Evolutionary conservation across 2,113 vertebrate species (phyloP), one percentile per base, ranked within the genome.

Genomic region (Oreotrochilus melanogaster): DNA sequence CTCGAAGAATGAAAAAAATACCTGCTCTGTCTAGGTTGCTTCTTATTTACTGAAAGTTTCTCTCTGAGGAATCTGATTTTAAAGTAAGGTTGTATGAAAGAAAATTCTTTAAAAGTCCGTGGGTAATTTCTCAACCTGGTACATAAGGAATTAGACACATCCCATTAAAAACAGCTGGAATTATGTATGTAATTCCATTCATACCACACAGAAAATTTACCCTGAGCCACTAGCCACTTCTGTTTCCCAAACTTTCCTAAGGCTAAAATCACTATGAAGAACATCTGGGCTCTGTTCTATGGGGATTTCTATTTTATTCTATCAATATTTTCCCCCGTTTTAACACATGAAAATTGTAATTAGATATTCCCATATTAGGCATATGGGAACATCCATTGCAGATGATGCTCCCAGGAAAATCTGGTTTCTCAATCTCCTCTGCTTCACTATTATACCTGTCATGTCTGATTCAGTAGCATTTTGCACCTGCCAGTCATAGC

Each of bases 311-410:
- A 16, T 92, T 96, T 95, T 95, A 97, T 95, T 92, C 84, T 92
- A 78, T 91, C 91, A 89, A 95, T 93, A 82, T 87, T 93, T 95
- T 95, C 50, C 57, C 61, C 72, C 7, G 0, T 92, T 97, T 92
- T 93, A 93, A 85, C 78, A 92, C 78, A 95, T 83, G 62, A 96
- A 89, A 95, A 88, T 85, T 93, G 71, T 86, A 93, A 96, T 94
- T 93, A 96, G 81, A 45, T 92, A 86, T 78, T 93, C 43, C 78
- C 37, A 51, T 74, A 91, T 88, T 88, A 83, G 33, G 75, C 74
- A 92, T 96, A 86, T 71, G 54, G 75, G 82, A 92, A 70, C 78
- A 91, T 74, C 54, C 67, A 80, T 30, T 66, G 71, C 56, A 92
- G 85, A 91, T 80, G 78, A 93, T 70, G 72, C 74, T 92, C 51